Evolutionary conservation across 2,888 invertebrate genomes (phyloP).

Genomic region (Drosophila quasianomalipes): DNA sequence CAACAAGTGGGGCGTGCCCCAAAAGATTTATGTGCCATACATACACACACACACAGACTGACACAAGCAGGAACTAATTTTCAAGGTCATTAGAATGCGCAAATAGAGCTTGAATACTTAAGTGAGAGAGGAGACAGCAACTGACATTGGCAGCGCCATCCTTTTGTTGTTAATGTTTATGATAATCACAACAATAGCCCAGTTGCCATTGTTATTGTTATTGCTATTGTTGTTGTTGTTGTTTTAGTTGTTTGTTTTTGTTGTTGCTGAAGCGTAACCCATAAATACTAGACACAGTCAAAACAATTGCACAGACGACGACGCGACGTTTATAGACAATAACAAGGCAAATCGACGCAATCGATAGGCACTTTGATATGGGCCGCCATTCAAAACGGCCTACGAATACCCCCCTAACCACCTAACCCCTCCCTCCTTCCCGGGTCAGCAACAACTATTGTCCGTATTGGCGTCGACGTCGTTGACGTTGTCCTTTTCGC

Average conservation of each 20-base stretch:
- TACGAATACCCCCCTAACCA: conserved; percentile 1
- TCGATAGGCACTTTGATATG: conserved; percentile 70
- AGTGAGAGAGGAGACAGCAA: conserved; percentile 31
- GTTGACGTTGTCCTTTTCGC: conserved; percentile 50
- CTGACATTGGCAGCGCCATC: conserved; percentile 66
- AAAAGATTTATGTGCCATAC: conserved; percentile 59
- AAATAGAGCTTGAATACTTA: conserved; percentile 46
- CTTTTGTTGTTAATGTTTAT: conserved; percentile 79
- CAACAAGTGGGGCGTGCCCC: conserved; percentile 22
- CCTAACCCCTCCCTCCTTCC: neutral
- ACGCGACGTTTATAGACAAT: conserved; percentile 71
- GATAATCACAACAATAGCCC: conserved; percentile 77
- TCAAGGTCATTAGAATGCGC: conserved; percentile 84
- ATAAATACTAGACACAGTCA: conserved; percentile 79
- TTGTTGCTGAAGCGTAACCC: conserved; percentile 73
- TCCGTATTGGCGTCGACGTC: conserved; percentile 41
- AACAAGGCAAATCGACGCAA: conserved; percentile 65
- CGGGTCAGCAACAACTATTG: conserved; percentile 62
- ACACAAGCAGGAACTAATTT: conserved; percentile 82
- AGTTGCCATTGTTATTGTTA: conserved; percentile 53
- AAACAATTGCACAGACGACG: conserved; percentile 74
- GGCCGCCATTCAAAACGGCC: conserved; percentile 40
- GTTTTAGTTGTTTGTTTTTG: conserved; percentile 27
- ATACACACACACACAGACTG: conserved; percentile 3
- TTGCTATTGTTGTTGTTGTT: conserved; percentile 39